phyloP scores from a whole-genome alignment of 2,888 invertebrate genomes.

The Trichogramma evanescens region DNA sequence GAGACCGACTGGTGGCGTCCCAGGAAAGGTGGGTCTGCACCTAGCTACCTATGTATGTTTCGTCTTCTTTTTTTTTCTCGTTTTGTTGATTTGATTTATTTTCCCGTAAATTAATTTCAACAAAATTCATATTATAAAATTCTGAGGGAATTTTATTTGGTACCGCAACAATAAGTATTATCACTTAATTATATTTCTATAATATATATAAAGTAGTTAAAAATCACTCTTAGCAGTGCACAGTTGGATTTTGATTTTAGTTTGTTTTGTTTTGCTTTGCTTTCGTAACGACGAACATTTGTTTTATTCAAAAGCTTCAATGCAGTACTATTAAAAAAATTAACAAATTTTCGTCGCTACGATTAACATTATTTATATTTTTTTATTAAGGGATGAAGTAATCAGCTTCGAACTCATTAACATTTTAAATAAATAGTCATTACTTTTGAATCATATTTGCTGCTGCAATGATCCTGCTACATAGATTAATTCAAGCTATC shows the following conservation, averaged over 20 bases:
- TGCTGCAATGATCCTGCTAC: background rate
- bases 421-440: background rate
- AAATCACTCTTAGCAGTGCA: too few species aligned
- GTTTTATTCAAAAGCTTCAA: background rate
- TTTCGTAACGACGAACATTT: too few species aligned
- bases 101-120: too few species aligned
- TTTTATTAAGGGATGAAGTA: constrained; percentile 2
- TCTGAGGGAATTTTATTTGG: too few species aligned
- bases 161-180: too few species aligned
- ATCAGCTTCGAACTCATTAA: constrained; percentile 10
- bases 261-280: too few species aligned
- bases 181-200: too few species aligned
- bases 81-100: too few species aligned
- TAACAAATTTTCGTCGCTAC: constrained; percentile 3
- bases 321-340: background rate
- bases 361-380: background rate
- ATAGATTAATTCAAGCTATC: too few species aligned
- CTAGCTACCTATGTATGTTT: constrained; percentile 48
- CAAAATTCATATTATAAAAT: too few species aligned
- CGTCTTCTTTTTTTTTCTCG: constrained; percentile 37
- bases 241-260: too few species aligned
- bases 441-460: background rate
- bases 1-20: constrained; percentile 94
- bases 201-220: too few species aligned
- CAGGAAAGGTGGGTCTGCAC: constrained; percentile 78